Evolutionary conservation across 2,113 vertebrate genomes (phyloP), one percentile per base, ranked within the genome.

Genomic region (Indri indri): DNA sequence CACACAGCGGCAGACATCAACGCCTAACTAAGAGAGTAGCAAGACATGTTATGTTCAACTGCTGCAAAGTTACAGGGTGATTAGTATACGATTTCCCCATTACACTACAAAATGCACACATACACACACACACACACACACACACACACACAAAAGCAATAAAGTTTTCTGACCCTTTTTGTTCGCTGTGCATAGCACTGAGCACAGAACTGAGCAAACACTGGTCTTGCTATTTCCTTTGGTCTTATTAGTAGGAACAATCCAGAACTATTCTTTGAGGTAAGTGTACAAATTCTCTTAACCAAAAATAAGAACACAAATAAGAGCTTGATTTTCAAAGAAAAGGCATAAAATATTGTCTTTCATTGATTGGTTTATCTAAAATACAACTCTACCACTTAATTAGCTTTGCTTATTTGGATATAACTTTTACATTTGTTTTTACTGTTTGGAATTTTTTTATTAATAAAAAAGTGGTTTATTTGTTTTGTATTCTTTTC

Each of bases 361-460:
- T 86, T 89, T 45, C 45, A 34, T 57, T 84, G 54, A 93, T 66
- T 83, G 1, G 42, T 66, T 92, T 34, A 76, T 89, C 89, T 86
- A 95, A 95, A 93, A 88, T 57, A 45, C 8, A 79, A 8, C 40
- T 57, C 47, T 32, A 42, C 52, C n/a, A 16, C 70, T 92, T 95
- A 88, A 84, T 90, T 81, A 68, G 52, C 59, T 86, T 42, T 50
- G 14, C 14, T 96, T 92, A 92, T 68, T 90, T 70, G 70, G 66
- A 42, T 68, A 79, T 17, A 77, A 83, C 90, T 90, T 91, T 89
- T 71, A 89, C 22, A 66, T 95, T 89, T 95, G 87, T 88, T 82
- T 97, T 73, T 54, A 63, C 23, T 63, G 5, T 87, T 94, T 63
- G 77, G 57, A 96, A 80, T 50, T 77, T 65, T 82, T 92, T 81